Evolutionary conservation across 1,140 invertebrate genomes (phyloP), one percentile per base, ranked within the genome.

Genomic region (Rhopalosiphum maidis): DNA sequence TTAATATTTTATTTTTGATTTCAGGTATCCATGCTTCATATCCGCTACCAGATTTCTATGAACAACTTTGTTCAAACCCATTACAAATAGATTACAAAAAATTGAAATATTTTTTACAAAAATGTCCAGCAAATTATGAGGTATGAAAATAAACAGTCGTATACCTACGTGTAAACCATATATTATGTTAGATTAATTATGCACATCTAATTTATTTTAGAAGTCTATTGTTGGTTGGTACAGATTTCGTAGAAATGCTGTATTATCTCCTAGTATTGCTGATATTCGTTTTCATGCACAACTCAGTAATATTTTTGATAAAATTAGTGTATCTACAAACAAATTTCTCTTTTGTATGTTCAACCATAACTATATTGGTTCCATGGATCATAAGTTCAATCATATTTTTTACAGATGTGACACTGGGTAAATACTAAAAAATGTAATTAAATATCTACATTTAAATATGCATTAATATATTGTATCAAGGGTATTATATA

Each of bases 191-290:
- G 35, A 48, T 46, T 93, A 46, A 86, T 41, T 86, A 15, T 54
- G 48, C 9, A 25, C 15, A 21, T 15, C 23, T 43, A 41, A 22
- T 83, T 77, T 35, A n/a, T 86, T 93, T 55, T 37, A 93, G 91
- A 93, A 86, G 86, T 86, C 91, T 41, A 83, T 93, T 30, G 54
- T 93, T 55, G 91, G 91, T n/a, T 93, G 91, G 91, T 93, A 86
- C 46, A 51, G n/a, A 41, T 93, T 93, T 46, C 77, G 91, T 41
- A 82, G 48, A 86, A 86, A 93, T 55, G 21, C 82, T 8, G 82
- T 93, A 46, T 54, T 93, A 41, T 21, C 22, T 37, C 91, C 91
- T 6, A 86, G 91, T 86, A 85, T 93, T 54, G 35, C n/a, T 43
- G 91, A 93, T 85, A 51, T 85, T n/a, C 77, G 91, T 54, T 93